Percentiles rank a stretch among this genome's conserved stretches.
Evolutionary conservation across 2,888 invertebrate genomes (phyloP).

Genomic region (Leucania comma): DNA sequence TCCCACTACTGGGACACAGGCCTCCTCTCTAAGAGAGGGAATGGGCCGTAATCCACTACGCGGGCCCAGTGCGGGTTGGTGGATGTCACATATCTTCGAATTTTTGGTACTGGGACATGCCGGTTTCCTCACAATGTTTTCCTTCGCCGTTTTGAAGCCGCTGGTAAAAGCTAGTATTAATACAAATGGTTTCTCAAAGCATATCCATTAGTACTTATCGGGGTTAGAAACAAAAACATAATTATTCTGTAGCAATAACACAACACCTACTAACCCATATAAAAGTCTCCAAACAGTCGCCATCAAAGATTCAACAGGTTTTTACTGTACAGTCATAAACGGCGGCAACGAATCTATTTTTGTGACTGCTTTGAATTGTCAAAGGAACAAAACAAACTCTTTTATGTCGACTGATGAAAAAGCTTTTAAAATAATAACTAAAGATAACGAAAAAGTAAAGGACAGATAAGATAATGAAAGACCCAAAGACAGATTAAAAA

Average conservation of each 20-base stretch:
- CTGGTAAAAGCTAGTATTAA: no score
- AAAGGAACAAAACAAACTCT: background rate
- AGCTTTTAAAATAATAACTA: constrained; percentile 18
- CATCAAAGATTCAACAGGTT: constrained; percentile 27
- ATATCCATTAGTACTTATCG: no score
- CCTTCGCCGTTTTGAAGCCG: no score
- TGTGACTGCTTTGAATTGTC: background rate
- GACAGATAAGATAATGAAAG: constrained; percentile 15
- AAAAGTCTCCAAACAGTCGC: constrained; percentile 3
- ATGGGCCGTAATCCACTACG: no score
- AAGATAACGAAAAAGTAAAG: constrained; percentile 2
- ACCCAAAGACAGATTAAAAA: constrained; percentile 31
- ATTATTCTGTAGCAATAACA: background rate
- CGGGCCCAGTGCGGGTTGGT: no score
- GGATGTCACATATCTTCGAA: no score
- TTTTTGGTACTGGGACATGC: no score
- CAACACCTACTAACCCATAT: background rate
- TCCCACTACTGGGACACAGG: no score
- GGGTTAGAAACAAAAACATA: no score
- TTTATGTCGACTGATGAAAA: background rate
- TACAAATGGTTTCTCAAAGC: no score
- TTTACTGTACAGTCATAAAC: constrained; percentile 8
- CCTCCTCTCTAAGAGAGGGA: no score
- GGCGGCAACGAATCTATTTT: background rate
- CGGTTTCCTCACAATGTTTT: no score